A percentile compares a stretch with the other conserved stretches of the same genome.
phyloP scores from a whole-genome alignment of 2,797 vertebrate species.

The Graptemys geographica region DNA sequence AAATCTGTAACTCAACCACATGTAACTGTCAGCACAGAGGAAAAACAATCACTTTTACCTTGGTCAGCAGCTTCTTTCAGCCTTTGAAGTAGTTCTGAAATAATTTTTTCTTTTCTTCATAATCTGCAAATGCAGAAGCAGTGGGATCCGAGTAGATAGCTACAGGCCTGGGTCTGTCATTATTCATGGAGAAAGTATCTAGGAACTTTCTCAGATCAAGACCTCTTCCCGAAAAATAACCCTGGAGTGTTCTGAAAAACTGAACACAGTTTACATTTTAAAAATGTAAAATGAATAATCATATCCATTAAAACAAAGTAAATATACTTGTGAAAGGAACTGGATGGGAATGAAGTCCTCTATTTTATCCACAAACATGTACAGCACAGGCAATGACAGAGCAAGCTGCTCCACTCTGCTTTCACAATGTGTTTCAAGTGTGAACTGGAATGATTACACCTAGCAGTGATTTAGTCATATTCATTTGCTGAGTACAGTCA shows the following conservation, averaged over 20 bases:
- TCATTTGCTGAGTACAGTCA: background rate
- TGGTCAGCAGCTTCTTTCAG: conserved; percentile 55
- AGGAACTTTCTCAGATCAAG: conserved; percentile 76
- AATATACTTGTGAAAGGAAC: background rate
- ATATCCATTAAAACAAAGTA: background rate
- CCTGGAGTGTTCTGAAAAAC: conserved; percentile 83
- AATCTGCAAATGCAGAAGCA: conserved; percentile 78
- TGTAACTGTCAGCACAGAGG: accelerated
- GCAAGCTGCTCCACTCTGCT: background rate
- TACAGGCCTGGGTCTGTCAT: conserved; percentile 62
- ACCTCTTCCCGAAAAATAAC: conserved; percentile 79
- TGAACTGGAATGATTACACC: background rate
- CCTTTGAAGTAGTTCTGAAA: conserved; percentile 54
- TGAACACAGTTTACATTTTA: conserved; percentile 58
- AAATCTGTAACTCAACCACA: background rate
- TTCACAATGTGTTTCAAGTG: background rate
- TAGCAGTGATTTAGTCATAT: background rate
- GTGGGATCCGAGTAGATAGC: conserved; percentile 67
- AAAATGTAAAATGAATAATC: background rate
- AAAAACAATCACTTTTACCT: conserved; percentile 64
- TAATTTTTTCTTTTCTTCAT: conserved; percentile 76
- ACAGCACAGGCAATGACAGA: background rate
- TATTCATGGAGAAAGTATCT: conserved; percentile 56
- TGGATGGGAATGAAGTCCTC: background rate
- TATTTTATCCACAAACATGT: background rate